phyloP scores from a whole-genome alignment of 1,140 invertebrate genomes.

The Sitodiplosis mosellana region DNA sequence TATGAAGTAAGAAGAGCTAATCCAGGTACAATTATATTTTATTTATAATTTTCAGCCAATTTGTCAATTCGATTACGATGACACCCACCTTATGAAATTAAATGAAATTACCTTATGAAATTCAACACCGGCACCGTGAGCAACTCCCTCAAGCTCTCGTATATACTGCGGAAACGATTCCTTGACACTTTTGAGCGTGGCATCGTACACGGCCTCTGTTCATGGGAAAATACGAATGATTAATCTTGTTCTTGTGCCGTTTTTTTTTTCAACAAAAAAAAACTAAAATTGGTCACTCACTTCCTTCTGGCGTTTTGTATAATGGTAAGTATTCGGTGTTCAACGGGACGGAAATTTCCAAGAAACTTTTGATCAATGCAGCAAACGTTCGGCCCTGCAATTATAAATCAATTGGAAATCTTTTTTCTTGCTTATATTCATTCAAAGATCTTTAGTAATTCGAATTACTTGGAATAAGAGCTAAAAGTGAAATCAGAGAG shows the following conservation, averaged over 20 bases:
- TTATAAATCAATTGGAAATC: constrained; percentile 4
- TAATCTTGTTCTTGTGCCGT: neutral
- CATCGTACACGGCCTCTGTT: constrained; percentile 41
- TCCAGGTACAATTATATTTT: no score
- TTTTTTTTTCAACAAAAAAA: neutral
- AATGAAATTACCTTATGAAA: constrained; percentile 56
- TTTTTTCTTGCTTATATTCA: no score
- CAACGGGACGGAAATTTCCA: constrained; percentile 38
- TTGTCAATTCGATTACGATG: no score
- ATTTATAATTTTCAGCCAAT: no score
- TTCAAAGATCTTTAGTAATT: no score
- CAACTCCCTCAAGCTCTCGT: constrained; percentile 61
- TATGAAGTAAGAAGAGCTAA: constrained; percentile 63
- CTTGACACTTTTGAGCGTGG: constrained; percentile 43
- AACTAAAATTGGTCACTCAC: constrained; percentile 16
- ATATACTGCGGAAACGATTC: constrained; percentile 63
- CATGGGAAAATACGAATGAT: constrained; percentile 2
- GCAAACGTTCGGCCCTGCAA: constrained; percentile 59
- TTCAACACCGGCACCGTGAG: constrained; percentile 62
- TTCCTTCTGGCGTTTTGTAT: constrained; percentile 47
- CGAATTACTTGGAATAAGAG: no score
- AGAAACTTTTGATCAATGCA: constrained; percentile 48
- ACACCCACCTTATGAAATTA: no score
- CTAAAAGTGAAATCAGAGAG: no score
- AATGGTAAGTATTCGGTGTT: constrained; percentile 47